phyloP scores from a whole-genome alignment of 1,140 invertebrate species.

The Drosophila suzukii region DNA sequence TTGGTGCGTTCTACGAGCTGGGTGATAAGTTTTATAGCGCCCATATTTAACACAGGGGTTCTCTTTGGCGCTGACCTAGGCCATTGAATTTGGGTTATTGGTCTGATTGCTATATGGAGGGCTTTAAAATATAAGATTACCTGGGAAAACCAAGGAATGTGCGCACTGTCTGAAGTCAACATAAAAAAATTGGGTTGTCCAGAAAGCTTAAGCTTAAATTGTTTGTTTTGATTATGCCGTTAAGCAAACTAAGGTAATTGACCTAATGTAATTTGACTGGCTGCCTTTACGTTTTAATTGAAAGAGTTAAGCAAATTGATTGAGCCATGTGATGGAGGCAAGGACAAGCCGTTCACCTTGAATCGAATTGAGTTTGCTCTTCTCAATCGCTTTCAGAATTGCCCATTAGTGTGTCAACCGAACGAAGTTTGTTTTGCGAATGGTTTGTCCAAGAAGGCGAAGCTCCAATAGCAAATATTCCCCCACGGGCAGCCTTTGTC shows the following conservation, averaged over 20 bases:
- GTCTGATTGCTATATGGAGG: slow-evolving; percentile 36
- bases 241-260: background rate
- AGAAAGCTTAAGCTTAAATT: background rate
- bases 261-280: background rate
- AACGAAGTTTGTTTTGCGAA: slow-evolving; percentile 2
- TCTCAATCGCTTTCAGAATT: background rate
- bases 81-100: slow-evolving; percentile 37
- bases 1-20: slow-evolving; percentile 5
- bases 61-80: slow-evolving; percentile 68
- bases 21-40: slow-evolving; percentile 29
- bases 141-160: slow-evolving; percentile 42
- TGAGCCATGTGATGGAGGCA: background rate
- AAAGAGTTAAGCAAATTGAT: slow-evolving; percentile 24
- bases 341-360: slow-evolving; percentile 21
- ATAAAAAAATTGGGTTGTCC: background rate
- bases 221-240: slow-evolving; percentile 3
- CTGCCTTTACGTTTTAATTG: slow-evolving; percentile 16
- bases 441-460: background rate
- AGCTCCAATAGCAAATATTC: background rate
- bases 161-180: slow-evolving; percentile 1
- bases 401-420: background rate
- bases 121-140: slow-evolving; percentile 16
- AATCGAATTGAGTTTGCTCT: slow-evolving; percentile 15
- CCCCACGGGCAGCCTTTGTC: background rate
- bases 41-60: background rate